Evolutionary conservation across 2,113 vertebrate species (phyloP).

Genomic region (Catagonus wagneri): DNA sequence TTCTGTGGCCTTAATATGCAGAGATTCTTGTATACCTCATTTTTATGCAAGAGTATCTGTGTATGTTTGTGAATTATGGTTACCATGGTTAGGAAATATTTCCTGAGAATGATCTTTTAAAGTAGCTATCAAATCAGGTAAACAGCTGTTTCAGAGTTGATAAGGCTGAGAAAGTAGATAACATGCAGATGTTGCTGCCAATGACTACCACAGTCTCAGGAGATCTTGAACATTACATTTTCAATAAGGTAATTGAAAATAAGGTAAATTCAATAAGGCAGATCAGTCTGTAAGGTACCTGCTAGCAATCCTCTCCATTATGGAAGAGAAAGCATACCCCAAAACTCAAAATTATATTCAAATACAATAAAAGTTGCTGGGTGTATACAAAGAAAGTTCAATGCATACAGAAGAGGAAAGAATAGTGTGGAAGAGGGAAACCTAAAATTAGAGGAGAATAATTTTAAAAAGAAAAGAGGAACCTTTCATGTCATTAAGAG

Average conservation of each 20-base stretch:
- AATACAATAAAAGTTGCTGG: neutral
- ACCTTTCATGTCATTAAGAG: conserved; percentile 48
- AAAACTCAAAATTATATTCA: neutral
- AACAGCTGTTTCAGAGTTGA: conserved; percentile 73
- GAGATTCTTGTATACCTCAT: neutral
- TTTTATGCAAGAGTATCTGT: neutral
- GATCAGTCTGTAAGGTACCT: neutral
- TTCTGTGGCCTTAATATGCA: neutral
- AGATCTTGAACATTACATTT: conserved; percentile 44
- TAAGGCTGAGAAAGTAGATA: conserved; percentile 63
- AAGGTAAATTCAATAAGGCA: too few species aligned
- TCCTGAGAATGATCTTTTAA: conserved; percentile 59
- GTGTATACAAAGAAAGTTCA: neutral
- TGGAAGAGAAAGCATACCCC: neutral
- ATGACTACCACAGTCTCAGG: neutral
- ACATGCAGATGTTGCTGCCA: conserved; percentile 34
- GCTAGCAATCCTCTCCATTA: neutral
- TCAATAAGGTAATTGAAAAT: neutral
- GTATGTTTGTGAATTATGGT: conserved; percentile 49
- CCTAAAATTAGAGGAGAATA: neutral
- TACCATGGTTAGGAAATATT: conserved; percentile 65
- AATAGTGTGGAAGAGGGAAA: neutral
- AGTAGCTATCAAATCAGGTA: conserved; percentile 58
- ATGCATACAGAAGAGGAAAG: neutral
- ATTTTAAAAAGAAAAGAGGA: conserved; percentile 58